Base-by-base conservation (phyloP, 2,888 invertebrate genomes). In the Syrphus vitripennis region DNA sequence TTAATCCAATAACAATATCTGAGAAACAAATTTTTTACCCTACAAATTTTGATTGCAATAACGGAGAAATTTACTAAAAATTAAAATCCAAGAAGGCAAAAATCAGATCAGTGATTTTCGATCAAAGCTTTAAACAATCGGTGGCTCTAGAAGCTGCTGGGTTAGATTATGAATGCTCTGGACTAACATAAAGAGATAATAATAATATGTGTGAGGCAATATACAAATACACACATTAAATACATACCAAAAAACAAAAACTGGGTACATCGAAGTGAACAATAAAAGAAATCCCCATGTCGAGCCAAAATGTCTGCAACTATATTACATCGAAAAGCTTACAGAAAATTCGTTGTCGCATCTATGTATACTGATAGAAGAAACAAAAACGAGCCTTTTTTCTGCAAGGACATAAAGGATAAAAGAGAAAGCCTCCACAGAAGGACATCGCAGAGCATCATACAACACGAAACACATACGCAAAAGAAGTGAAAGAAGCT, bases 271-370 rank as follows among this genome's bases (percentile, higher is more conserved):
- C 9, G 31, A 48, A 61, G 59, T 74, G 67, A 76, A 71, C 84
- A 81, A 81, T n/a, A n/a, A 84, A 84, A 72, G 63, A 31, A 81
- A 81, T 72, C 76, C 61, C 67, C 72, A 84, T 72, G 81, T 84
- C 84, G 84, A 84, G 84, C 84, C 81, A 72, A 76, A 81, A 72
- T 81, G 84, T 84, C 81, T 84, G 84, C 81, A 84, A 71, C 76
- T 81, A 67, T 84, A 76, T 81, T 67, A 76, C 65, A 84, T 59
- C 14, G 48, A 50, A 80, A 80, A 80, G 81, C 81, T 81, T 50
- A 26, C 14, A 16, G n/a, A 63, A 42, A 63, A 50, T 34, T 16
- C 16, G 42, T 57, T 16, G 59, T 12, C 48, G 48, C n/a, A n/a
- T n/a, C n/a, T n/a, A 31, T 48, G 65, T 48, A 31, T 12, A 6